Percentiles rank a stretch among this genome's conserved stretches.
Evolutionary conservation across 2,797 vertebrate genomes (phyloP).

Genomic region (Melopsittacus undulatus): DNA sequence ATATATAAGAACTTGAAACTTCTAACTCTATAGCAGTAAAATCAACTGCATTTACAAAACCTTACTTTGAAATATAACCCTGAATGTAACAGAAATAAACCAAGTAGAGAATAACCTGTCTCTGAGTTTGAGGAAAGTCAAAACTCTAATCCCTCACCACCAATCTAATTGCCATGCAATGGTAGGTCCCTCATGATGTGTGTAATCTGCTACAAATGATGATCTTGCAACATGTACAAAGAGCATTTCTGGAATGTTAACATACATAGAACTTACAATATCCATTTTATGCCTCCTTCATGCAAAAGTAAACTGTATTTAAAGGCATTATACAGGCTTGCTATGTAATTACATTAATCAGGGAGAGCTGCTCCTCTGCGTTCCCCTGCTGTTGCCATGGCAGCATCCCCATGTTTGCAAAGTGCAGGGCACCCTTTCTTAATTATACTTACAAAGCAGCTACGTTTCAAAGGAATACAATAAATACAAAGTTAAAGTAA

Average conservation of each 20-base stretch:
- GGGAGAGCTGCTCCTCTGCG: constrained; percentile 65
- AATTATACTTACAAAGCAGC: constrained; percentile 76
- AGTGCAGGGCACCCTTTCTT: constrained; percentile 73
- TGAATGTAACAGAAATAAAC: background rate
- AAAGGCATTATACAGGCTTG: constrained; percentile 71
- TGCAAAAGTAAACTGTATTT: constrained; percentile 74
- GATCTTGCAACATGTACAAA: constrained; percentile 24
- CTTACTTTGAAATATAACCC: background rate
- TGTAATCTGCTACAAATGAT: background rate
- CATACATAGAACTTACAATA: constrained; percentile 54
- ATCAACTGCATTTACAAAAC: background rate
- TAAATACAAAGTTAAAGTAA: constrained; percentile 68
- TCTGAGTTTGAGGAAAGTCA: background rate
- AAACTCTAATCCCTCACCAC: background rate
- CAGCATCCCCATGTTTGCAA: constrained; percentile 72
- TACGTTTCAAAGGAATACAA: constrained; percentile 72
- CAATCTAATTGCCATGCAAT: background rate
- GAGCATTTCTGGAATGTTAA: constrained; percentile 60
- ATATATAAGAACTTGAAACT: background rate
- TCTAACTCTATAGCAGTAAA: background rate
- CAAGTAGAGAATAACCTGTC: background rate
- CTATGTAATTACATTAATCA: constrained; percentile 80
- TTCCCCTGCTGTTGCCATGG: constrained; percentile 81
- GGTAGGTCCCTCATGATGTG: background rate
- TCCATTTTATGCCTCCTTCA: constrained; percentile 66